Evolutionary conservation across 2,113 vertebrate species (phyloP), one percentile per base, ranked within the genome.

Genomic region (Sebastes schlegelii): DNA sequence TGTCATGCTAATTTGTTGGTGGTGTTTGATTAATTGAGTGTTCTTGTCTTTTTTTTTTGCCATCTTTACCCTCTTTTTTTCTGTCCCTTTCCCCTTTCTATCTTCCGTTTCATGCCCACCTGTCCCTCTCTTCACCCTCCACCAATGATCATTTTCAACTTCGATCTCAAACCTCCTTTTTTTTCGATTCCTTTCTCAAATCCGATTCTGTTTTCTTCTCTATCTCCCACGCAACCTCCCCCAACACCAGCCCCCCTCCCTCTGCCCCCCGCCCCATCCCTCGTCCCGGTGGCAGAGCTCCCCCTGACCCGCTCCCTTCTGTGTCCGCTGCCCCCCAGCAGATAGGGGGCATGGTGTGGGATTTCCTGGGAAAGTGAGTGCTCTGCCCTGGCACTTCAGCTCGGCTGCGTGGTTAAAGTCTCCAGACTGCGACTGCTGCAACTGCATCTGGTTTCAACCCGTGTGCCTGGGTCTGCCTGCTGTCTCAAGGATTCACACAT

Each of bases 351-450:
- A 92, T 93, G 93, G 91, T 95, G 91, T 89, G 89, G 92, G 92
- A 88, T 91, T 94, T 96, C 95, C 93, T 95, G 94, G 94, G 95
- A 96, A 96, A 96, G 94, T 88, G 86, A 96, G 94, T 94, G 92
- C 89, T 93, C 84, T 96, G 93, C 94, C 93, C 94, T 93, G 92
- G 93, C 93, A 81, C 94, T 91, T 92, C 72, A 90, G 91, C 92
- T 93, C 89, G 75, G 93, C 92, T 94, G 89, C 69, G 77, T 89
- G 84, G 75, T 90, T 89, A 48, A 77, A 89, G 83, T 86, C 85
- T 92, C 65, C 67, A 34, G 54, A 69, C 85, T 83, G 84, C 57
- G 42, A 86, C 85, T 88, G 88, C 86, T 86, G 84, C 90, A 73
- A 65, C 91, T 84, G 88, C 86, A 78, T 89, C 89, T 84, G 87